Evolutionary conservation across 2,888 invertebrate genomes (phyloP).

Genomic region (Elegia similella): DNA sequence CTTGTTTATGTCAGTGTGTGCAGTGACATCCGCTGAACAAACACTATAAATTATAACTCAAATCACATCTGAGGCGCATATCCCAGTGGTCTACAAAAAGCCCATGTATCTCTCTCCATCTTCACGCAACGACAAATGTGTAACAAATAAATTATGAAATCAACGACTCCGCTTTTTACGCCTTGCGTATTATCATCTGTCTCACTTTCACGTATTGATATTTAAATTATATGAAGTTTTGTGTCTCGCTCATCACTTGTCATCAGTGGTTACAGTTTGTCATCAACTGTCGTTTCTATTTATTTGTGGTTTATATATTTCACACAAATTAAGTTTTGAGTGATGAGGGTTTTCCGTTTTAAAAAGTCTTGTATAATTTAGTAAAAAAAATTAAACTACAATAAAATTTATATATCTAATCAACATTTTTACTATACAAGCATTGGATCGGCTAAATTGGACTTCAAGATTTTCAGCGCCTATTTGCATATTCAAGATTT

Average conservation of each 20-base stretch:
- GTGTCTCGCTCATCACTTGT: conserved; percentile 57
- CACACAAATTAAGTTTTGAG: conserved; percentile 59
- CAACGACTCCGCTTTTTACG: conserved; percentile 76
- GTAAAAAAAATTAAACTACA: not conserved
- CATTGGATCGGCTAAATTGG: no score
- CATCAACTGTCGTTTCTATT: conserved; percentile 71
- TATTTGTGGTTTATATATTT: conserved; percentile 54
- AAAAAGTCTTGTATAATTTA: conserved; percentile 27
- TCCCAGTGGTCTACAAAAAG: conserved; percentile 73
- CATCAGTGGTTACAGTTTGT: conserved; percentile 65
- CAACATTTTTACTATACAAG: no score
- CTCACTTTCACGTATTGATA: conserved; percentile 40
- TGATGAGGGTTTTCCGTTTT: conserved; percentile 58
- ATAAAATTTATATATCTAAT: no score
- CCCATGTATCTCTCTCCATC: conserved; percentile 77
- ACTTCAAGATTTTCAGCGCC: no score
- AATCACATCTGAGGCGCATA: conserved; percentile 79
- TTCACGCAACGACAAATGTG: conserved; percentile 82
- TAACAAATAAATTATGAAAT: conserved; percentile 82
- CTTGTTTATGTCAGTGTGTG: conserved; percentile 64
- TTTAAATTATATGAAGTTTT: conserved; percentile 36
- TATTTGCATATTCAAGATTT: no score
- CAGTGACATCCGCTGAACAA: conserved; percentile 66
- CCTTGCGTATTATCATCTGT: conserved; percentile 49
- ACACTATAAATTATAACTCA: conserved; percentile 77